Conservation (phyloP, 2,888 invertebrate species). For the Drosophila longiperda region DNA sequence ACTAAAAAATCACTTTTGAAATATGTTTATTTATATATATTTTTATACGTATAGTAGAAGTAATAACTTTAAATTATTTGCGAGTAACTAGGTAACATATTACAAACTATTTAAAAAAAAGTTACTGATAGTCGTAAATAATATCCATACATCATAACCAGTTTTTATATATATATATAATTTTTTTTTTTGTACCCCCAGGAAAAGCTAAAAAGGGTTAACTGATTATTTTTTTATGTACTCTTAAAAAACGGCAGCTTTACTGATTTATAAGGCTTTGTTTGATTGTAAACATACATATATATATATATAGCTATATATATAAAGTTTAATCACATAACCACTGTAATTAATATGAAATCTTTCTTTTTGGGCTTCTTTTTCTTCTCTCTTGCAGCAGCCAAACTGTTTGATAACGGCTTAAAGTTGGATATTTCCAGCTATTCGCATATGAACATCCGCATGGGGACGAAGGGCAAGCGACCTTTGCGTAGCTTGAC, state of each 20-base stretch:
- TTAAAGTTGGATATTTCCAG: constrained; percentile 85
- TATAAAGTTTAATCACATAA: constrained; percentile 37
- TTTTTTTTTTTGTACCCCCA: background rate
- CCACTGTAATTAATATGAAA: constrained; percentile 52
- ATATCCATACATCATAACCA: background rate
- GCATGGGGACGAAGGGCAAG: constrained; percentile 90
- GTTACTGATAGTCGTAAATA: background rate
- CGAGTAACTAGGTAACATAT: background rate
- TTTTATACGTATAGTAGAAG: background rate
- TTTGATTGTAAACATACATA: background rate
- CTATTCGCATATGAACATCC: constrained; percentile 84
- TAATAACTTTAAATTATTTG: background rate
- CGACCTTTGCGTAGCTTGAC: constrained; percentile 92
- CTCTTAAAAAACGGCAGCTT: background rate
- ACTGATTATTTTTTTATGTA: background rate
- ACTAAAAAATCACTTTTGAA: background rate
- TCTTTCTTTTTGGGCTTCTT: constrained; percentile 18
- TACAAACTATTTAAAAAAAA: background rate
- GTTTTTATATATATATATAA: background rate
- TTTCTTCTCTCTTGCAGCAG: constrained; percentile 64
- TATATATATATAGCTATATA: background rate
- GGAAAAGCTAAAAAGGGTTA: background rate
- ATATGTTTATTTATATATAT: background rate
- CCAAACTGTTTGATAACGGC: constrained; percentile 84
- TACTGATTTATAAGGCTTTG: background rate